Evolutionary conservation across 2,888 invertebrate genomes (phyloP), one percentile per base, ranked within the genome.

Genomic region (Hydraecia micacea): DNA sequence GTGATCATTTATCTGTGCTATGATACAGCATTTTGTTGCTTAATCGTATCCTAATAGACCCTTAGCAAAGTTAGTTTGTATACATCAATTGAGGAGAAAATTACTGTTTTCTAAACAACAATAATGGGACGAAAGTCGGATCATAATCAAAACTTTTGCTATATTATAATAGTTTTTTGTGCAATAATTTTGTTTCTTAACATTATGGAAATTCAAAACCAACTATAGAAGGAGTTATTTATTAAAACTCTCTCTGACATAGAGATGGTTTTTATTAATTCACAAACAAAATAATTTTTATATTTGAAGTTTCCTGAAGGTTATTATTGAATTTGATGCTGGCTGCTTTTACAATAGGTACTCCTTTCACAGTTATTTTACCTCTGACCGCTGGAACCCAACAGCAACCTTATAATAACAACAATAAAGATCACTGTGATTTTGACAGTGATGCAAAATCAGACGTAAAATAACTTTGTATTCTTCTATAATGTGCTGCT

Each of bases 1-100:
- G 73, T 70, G 25, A 73, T 84, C 79, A 68, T 82, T 89, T 87
- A 87, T 89, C 79, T 83, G 28, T 74, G 75, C 68, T 83, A 58
- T 86, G 83, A 79, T 81, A 86, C 70, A 72, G 71, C 55, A 15
- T 79, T 87, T 81, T 55, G 60, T 73, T 67, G 65, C 49, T 77
- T 60, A 77, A 80, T 80, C 11, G 70, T 73, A 66, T 77, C 39
- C 15, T 80, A 77, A 75, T 42, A 66, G 58, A 77, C 55, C 18
- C 6, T 75, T 67, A 73, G 15, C 3, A 21, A 55, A 74, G 60
- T 42, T 15, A 39, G 49, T 71, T 36, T 71, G 21, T 63, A 42
- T 39, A 32, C 71, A 68, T 87, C 11, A 73, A 65, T 49, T 49
- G 15, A 67, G 36, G 18, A 58, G 52, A 68, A 85, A 74, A 66